Conservation (phyloP, 37 sponge, comb jelly and placozoan genomes). For the Halisarca cf. caerulea region DNA sequence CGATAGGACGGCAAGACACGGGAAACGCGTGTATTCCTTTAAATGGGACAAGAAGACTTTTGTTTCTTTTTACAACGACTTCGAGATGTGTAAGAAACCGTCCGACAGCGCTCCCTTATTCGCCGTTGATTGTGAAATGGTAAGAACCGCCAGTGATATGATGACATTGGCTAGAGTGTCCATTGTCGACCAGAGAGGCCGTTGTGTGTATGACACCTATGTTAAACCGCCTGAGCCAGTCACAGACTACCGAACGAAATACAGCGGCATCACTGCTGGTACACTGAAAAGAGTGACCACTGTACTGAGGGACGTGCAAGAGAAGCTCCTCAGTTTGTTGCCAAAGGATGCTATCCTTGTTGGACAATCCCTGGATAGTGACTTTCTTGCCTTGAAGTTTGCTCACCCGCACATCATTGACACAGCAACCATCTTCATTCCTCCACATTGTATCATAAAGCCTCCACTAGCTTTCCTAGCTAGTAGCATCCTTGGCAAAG, state of each 20-base stretch:
- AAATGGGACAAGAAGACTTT: background rate
- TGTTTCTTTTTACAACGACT: background rate
- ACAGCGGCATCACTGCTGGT: constrained; percentile 87
- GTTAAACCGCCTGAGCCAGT: constrained; percentile 80
- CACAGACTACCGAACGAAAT: constrained; percentile 82
- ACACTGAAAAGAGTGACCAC: constrained; percentile 76
- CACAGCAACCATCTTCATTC: constrained; percentile 66
- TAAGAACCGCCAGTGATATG: constrained; percentile 32
- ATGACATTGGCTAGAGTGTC: constrained; percentile 81
- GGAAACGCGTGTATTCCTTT: background rate
- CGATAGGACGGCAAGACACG: background rate
- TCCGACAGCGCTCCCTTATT: constrained; percentile 50
- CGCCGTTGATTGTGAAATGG: constrained; percentile 92
- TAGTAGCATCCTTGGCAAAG: constrained; percentile 47
- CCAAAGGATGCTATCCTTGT: constrained; percentile 76
- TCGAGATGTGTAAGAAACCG: background rate
- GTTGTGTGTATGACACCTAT: constrained; percentile 82
- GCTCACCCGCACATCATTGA: constrained; percentile 72
- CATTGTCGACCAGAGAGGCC: constrained; percentile 73
- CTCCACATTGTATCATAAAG: background rate
- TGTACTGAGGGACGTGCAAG: constrained; percentile 77
- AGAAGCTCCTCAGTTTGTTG: constrained; percentile 54
- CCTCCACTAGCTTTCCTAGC: constrained; percentile 75
- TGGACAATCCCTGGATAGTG: constrained; percentile 97
- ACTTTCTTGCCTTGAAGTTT: constrained; percentile 81